Base-by-base conservation (phyloP, 1,140 invertebrate species). In the Drosophila suzukii region DNA sequence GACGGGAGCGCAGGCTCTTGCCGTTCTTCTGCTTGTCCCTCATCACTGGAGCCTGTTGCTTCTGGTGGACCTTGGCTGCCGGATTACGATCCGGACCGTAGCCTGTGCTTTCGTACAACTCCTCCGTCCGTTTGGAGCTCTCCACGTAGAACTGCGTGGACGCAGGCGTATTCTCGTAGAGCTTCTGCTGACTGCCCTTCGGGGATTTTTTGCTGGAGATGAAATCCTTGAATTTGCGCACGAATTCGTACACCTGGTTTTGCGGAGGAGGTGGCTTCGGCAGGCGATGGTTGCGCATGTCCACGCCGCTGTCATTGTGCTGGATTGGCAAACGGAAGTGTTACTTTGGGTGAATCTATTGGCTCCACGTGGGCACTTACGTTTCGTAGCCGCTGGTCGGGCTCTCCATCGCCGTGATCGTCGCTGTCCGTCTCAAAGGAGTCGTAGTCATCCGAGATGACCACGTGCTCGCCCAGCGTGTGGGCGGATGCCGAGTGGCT, bases 381-480 rank as follows among this genome's bases (percentile, higher is more conserved):
- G 54, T 92, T 82, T 27, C 80, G 74, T 11, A 77, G 50, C n/a
- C 71, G 70, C 62, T 93, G 92, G 49, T 94, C 94, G 0, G 92
- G 91, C 27, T 95, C 94, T 5, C 27, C 67, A 15, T 71, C 67
- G 15, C 49, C 43, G 6, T 93, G 81, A n/a, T 95, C 94, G 46
- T 93, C 93, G 36, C 90, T 91, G 56, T 95, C 94, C 63, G 94
- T 94, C 70, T 95, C 94, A 74, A 95, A 95, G 24, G 94, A 95
- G 77, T 95, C 94, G 75, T 93, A 94, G 80, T 94, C 94, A 57
- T 94, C 94, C 15, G 90, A 91, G 27, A 79, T 72, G 32, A 49
- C 50, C 12, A 80, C 56, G 11, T 76, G 84, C 39, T 88, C 71
- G 3, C 90, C 90, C 44, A 90, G 34, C 1, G 75, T 70, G 51